Base-by-base conservation (phyloP, 2,888 invertebrate genomes). In the Dynastes grantii region DNA sequence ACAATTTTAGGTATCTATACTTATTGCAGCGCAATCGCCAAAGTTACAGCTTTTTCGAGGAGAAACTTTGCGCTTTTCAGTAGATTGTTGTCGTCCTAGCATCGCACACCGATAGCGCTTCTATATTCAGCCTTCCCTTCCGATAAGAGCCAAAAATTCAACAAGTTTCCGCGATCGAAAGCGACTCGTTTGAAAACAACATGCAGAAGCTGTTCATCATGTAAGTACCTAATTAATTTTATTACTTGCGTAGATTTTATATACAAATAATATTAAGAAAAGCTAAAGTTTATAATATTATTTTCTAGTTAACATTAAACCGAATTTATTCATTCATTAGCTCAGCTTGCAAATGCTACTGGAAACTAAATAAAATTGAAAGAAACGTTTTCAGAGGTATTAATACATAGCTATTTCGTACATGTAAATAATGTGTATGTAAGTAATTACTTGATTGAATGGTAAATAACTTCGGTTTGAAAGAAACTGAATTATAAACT, bases 1-100 rank as follows among this genome's bases (percentile, higher is more conserved):
- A 2, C 32, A 63, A 3, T 63, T 8, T 63, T 63, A 11, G 9
- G 5, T 32, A 9, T 63, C 3, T 63, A 29, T 63, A 11, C 11
- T 32, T 63, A 13, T 11, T 29, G 29, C 32, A 63, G 63, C 63
- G 63, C 63, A 63, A 63, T 27, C 63, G 63, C 63, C 5, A 63
- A 29, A 63, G 63, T 63, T 63, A 29, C n/a, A 29, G 29, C 29
- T 9, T 61, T 58, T 58, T 63, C 27, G 63, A 29, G 6, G 22
- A 29, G 27, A 63, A 63, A 63, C 27, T 63, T 63, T 63, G 63
- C 63, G 32, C 63, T 63, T 63, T 63, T n/a, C 63, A 63, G 63
- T 63, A 63, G 32, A 29, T 9, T 13, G 63, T 29, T 63, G 32
- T n/a, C 29, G 63, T 32, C 11, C 32, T 2, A 13, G 11, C 32